Base-by-base conservation (phyloP, 2,888 invertebrate genomes). In the Agrochola lychnidis region DNA sequence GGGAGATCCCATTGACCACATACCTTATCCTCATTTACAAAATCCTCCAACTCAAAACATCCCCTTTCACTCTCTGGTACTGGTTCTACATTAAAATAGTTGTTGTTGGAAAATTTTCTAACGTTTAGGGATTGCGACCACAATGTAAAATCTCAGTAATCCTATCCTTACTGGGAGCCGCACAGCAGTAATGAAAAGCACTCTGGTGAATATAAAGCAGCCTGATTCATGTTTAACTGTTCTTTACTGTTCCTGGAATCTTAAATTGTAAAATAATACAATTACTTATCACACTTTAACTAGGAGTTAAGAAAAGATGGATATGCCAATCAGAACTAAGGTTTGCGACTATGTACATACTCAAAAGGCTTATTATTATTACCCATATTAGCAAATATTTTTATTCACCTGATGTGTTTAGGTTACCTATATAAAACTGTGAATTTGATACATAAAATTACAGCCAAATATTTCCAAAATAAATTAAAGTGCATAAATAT, bases 181-280 rank as follows among this genome's bases (percentile, higher is more conserved):
- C 59, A 45, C 40, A 57, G 66, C 68, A 51, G 76, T 83, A 82
- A 82, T 82, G 83, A 74, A 76, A 82, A 83, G 66, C 57, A 72
- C 82, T 66, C 71, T 48, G 40, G 9, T 76, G 82, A 82, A 83
- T 82, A 83, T 59, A 72, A 82, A 82, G 62, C 61, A 82, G 76
- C 71, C 25, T 83, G 71, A 83, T 83, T 75, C 61, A 71, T 40
- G n/a, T 82, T 82, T 74, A 83, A 83, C 74, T 53, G 68, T 56
- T 53, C 42, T 69, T 14, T 40, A 6, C n/a, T 57, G 45, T 73
- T 56, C 42, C 16, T 45, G 25, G 22, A 66, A 69, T 56, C 42
- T 51, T 51, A 66, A 53, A 81, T 67, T 70, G 56, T 63, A 25
- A 69, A 76, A 76, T 56, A 48, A 76, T 66, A 40, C 2, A 4